Evolutionary conservation across 2,888 invertebrate species (phyloP), one percentile per base, ranked within the genome.

Genomic region (Luperina nickerlii): DNA sequence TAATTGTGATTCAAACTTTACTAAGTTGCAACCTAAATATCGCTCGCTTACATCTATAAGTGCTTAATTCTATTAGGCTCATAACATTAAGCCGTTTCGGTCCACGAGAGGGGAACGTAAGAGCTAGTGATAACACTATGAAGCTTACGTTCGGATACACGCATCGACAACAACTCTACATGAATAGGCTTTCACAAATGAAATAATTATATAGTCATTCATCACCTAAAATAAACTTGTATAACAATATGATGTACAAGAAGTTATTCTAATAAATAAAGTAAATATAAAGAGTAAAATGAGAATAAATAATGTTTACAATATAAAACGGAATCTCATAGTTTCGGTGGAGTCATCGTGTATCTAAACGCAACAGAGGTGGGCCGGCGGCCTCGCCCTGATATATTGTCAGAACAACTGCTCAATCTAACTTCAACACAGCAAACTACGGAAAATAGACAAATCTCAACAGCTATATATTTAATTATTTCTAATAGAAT

Each of bases 381-480:
- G 81, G 89, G 90, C 89, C 87, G 84, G 84, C 66, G 74, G 83
- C 78, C 89, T 88, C 90, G 90, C 66, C 78, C 71, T 73, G 63
- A 66, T 73, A 92, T 94, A 94, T 94, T 95, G 92, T 94, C 94
- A 90, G 84, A 91, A 91, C 89, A 90, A 91, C 92, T 92, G 91
- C 91, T 87, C 81, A 54, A 81, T 81, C 91, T 92, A 93, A 92
- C 92, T 91, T 92, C 91, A 89, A 94, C 93, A 92, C 92, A 92
- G 95, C 93, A 93, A 94, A 95, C 96, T 95, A 96, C 94, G 93
- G 94, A 94, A 95, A 96, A 96, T 96, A 96, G 95, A 95, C 93
- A 92, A 93, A 90, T 91, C 88, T 93, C 91, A 91, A 93, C 92
- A 88, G 74, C 89, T 94, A 92, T 91, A 88, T 82, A 88, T 88